Base-by-base conservation (phyloP, 2,113 vertebrate species). In the Epinephelus lanceolatus region DNA sequence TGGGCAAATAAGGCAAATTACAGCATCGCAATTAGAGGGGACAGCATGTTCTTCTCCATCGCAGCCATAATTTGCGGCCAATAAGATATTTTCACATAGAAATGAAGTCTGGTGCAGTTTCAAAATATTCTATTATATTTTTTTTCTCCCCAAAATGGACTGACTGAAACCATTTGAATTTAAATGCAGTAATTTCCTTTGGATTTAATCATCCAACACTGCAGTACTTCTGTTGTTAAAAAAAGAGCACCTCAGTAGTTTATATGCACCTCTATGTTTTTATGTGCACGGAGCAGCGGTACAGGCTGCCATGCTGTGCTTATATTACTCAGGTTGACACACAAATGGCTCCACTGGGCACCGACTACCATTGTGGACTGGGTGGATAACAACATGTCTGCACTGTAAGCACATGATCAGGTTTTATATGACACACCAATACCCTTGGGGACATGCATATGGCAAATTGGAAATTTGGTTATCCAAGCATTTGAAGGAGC, bases 391-490 rank as follows among this genome's bases (percentile, higher is more conserved):
- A 68, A 67, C 62, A 71, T 76, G 60, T 78, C 79, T 84, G 60
- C 67, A 76, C 78, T 81, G 49, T 13, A 42, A 47, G 52, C 68
- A 83, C 75, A 83, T 71, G 53, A 78, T 73, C 56, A 23, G 70
- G 66, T 81, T 86, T 89, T 74, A 40, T 76, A 78, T 77, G 84
- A 83, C 76, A 78, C 72, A 78, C 65, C 23, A 1, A 2, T 30
- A 49, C 40, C 76, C 55, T 67, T 4, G 11, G 71, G 84, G 66
- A 75, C 71, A 65, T 49, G 63, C 55, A 86, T 71, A 86, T 75
- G 51, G 72, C 18, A 80, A 90, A 91, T 77, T 90, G 85, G 79
- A 93, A 89, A 90, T 87, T 8, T 66, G 45, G 68, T 91, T 87
- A 91, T 71, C 49, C 51, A 76, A 85, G 88, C 40, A 76, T 81